These are phyloP conservation scores for Onchidella celtica DNA, from an alignment of 2,888 invertebrate genomes.

Conservation along the genomic window DNA sequence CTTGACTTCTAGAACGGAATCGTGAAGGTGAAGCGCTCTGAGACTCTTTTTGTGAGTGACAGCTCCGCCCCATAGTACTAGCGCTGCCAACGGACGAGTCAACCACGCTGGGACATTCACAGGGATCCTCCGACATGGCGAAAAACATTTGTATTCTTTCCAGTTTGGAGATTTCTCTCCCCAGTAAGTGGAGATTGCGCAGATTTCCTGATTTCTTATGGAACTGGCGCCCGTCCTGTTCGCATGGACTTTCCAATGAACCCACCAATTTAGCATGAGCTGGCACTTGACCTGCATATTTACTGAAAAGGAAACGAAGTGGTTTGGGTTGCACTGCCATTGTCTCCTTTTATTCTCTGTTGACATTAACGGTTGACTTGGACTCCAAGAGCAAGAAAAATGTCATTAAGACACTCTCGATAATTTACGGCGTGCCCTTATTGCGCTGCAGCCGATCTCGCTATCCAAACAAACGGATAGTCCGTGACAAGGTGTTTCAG, in stretches of 20 bases:
- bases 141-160: constrained; percentile 40
- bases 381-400: not conserved
- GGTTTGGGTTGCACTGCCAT: constrained; percentile 39
- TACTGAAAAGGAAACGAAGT: constrained; percentile 37
- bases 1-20: not conserved
- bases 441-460: not conserved
- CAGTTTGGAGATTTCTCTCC: constrained; percentile 24
- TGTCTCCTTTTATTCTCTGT: not conserved
- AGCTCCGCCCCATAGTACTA: not conserved
- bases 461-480: not conserved
- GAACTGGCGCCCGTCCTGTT: not conserved
- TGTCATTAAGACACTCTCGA: not conserved
- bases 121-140: constrained; percentile 20
- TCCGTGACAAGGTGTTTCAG: not conserved
- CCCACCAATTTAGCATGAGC: too few species aligned
- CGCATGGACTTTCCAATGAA: not conserved
- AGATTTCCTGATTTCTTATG: not conserved
- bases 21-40: not conserved
- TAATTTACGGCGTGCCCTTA: not conserved
- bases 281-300: constrained; percentile 21
- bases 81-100: not conserved
- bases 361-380: not conserved
- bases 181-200: constrained; percentile 4
- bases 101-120: not conserved
- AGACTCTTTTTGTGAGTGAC: not conserved